Conservation (phyloP, 1,140 invertebrate genomes). For the Linepithema humile region DNA sequence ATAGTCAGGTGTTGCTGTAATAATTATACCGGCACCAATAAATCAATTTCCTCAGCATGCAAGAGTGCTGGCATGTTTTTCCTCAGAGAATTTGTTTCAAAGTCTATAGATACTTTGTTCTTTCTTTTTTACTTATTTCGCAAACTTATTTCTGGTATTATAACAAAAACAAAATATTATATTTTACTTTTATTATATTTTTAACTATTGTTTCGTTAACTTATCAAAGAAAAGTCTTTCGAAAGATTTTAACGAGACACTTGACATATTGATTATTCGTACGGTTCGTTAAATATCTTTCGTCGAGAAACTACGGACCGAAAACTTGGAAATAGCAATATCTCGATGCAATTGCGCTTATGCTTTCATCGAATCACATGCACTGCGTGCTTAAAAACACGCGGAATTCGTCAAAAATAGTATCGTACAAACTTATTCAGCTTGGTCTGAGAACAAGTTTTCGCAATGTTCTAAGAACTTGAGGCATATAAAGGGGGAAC, state of each 20-base stretch:
- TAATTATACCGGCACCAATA: slow-evolving; percentile 35
- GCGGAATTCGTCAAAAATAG: slow-evolving; percentile 17
- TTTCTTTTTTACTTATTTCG: neutral
- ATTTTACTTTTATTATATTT: neutral
- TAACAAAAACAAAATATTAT: neutral
- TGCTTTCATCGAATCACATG: neutral
- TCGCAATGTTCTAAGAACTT: slow-evolving; percentile 22
- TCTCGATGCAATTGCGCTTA: neutral
- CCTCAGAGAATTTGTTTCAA: neutral
- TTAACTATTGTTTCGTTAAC: neutral
- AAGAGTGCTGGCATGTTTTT: slow-evolving; percentile 7
- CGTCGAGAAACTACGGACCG: neutral
- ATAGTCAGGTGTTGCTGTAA: slow-evolving; percentile 13
- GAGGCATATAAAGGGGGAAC: neutral
- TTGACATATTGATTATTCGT: neutral
- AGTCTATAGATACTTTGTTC: neutral
- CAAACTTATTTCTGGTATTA: neutral
- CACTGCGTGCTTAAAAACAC: neutral
- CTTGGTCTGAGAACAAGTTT: neutral
- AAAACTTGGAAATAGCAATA: neutral
- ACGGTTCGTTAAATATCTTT: no score
- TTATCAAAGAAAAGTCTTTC: neutral
- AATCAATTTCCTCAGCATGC: slow-evolving; percentile 17
- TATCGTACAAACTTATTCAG: neutral
- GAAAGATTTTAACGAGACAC: neutral